Conservation (phyloP, 2,113 vertebrate species). For the Anguilla japonica region DNA sequence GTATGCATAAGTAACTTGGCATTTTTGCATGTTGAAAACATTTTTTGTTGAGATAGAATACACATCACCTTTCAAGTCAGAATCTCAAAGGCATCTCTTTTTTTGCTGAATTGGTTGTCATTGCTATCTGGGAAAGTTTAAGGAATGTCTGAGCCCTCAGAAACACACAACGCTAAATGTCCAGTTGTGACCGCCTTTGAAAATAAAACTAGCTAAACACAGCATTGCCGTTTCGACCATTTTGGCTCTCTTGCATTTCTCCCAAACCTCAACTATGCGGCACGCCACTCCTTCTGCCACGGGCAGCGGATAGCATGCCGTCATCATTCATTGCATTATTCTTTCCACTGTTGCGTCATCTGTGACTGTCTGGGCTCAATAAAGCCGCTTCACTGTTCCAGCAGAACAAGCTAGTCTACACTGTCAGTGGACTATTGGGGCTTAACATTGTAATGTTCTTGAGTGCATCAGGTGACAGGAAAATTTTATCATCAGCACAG, state of each 20-base stretch:
- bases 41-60: too few relatives aligned
- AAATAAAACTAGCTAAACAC: too few relatives aligned
- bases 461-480: background rate
- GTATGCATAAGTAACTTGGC: too few relatives aligned
- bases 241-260: background rate
- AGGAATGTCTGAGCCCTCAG: too few relatives aligned
- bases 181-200: too few relatives aligned
- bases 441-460: background rate
- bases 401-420: background rate
- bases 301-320: background rate
- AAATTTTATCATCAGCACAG: background rate
- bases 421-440: background rate
- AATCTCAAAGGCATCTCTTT: too few relatives aligned
- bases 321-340: background rate
- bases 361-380: background rate
- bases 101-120: too few relatives aligned
- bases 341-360: background rate
- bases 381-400: background rate
- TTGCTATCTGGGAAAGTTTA: too few relatives aligned
- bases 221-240: too few relatives aligned
- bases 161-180: too few relatives aligned
- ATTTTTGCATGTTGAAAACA: too few relatives aligned
- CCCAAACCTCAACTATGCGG: background rate
- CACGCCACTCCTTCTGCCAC: background rate
- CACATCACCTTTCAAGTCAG: too few relatives aligned